Base-by-base conservation (phyloP, 2,113 vertebrate genomes). In the Lota lota region DNA sequence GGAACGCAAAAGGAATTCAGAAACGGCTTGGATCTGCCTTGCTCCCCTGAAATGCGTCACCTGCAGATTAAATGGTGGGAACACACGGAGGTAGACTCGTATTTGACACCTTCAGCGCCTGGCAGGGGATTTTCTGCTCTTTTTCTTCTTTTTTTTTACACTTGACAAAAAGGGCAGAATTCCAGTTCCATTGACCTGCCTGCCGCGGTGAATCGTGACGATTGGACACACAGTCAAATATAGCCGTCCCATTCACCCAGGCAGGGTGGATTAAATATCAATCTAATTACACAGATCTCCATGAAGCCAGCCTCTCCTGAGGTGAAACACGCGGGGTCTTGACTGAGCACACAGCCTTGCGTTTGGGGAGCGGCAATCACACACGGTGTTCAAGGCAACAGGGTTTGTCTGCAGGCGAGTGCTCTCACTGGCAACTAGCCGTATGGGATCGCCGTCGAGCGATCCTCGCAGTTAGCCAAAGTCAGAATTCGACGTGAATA, bases 211-310 rank as follows among this genome's bases (percentile, higher is more conserved):
- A 85, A 87, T 84, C 73, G 74, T 50, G 75, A 71, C 66, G 76
- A 89, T 84, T 83, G 76, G 88, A 87, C 83, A 86, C 79, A 83
- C 81, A 89, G 84, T 88, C 85, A 89, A 89, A 91, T 89, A 87
- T 83, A 91, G 86, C 85, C 68, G 74, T 83, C 74, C 70, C 68
- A 78, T 88, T 89, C 86, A 82, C 78, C 79, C 68, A 80, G 80
- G 78, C 78, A 70, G 69, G 16, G 63, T 65, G 85, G 90, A 90
- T 90, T 91, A 89, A 88, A 88, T 72, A 68, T 22, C 78, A 86
- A 90, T 92, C 84, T 88, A 90, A 90, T 92, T 90, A 88, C 74
- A 80, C 20, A 68, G 69, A 85, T 84, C 85, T 84, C 82, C 83
- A 79, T 86, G 82, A 89, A 87, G 88, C 79, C 82, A 77, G 81